phyloP scores from a whole-genome alignment of 2,888 invertebrate genomes.

The Holacanthella duospinosa region DNA sequence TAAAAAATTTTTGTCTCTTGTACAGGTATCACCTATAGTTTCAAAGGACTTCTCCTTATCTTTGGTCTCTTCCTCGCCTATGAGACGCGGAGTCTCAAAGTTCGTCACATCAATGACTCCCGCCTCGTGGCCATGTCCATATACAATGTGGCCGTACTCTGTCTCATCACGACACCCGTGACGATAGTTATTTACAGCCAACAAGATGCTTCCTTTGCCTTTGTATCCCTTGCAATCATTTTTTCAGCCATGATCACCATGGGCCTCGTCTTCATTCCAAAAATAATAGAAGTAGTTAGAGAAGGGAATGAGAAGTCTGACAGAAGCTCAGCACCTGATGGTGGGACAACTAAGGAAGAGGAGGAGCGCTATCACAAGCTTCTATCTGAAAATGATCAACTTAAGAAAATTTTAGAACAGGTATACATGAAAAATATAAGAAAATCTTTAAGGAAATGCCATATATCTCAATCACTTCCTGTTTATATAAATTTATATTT shows the following conservation, averaged over 20 bases:
- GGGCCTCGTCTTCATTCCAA: constrained; percentile 96
- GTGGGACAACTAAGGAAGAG: constrained; percentile 74
- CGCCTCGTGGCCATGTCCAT: constrained; percentile 98
- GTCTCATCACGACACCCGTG: constrained; percentile 94
- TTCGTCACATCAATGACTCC: constrained; percentile 95
- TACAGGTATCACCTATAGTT: constrained; percentile 84
- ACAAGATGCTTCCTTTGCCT: constrained; percentile 94
- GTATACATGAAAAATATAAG: too few species aligned
- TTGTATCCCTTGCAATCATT: constrained; percentile 89
- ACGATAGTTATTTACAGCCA: constrained; percentile 94
- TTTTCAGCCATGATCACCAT: constrained; percentile 97
- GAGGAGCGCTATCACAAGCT: constrained; percentile 90
- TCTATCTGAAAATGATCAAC: constrained; percentile 86
- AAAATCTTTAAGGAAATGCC: too few species aligned
- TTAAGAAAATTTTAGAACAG: constrained; percentile 87
- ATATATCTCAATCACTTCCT: too few species aligned
- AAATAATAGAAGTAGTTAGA: constrained; percentile 83
- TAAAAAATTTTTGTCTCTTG: constrained; percentile 27
- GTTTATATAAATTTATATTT: too few species aligned
- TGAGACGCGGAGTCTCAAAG: constrained; percentile 94
- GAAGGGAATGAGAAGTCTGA: constrained; percentile 47
- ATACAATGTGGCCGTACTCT: constrained; percentile 96
- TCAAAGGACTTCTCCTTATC: constrained; percentile 90
- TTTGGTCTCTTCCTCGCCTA: constrained; percentile 97
- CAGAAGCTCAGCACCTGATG: constrained; percentile 52